Base-by-base conservation (phyloP, 2,888 invertebrate species). In the Sclerodermus sp. region DNA sequence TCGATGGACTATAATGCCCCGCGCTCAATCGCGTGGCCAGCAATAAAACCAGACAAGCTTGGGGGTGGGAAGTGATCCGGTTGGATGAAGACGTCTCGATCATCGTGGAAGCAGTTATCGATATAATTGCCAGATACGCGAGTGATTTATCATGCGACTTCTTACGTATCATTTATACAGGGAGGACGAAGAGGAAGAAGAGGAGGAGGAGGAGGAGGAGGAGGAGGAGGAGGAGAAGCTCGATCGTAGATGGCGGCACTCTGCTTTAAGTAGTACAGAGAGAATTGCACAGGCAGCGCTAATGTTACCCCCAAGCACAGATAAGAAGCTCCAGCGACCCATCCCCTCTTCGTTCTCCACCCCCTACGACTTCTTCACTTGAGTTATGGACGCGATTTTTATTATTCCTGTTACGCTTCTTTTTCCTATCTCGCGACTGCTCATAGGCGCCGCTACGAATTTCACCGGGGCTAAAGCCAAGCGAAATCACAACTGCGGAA, bases 321-420 rank as follows among this genome's bases (percentile, higher is more conserved):
- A 77, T 76, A 77, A 77, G 76, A 74, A 76, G 72, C 73, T 69
- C 66, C 34, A 4, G 34, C n/a, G n/a, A 34, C 13, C 34, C 34
- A 12, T 12, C 23, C 34, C 13, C 12, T n/a, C 34, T 12, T 12
- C 10, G 3, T 12, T 38, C 40, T 23, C 46, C 18, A 9, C 10
- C 34, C 64, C 54, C 53, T 46, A 43, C 45, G 54, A 57, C 58
- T 66, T 68, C 68, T 67, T 66, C 70, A 67, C 64, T 65, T 77
- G 77, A 76, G 59, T 77, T 77, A 78, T 71, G 71, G 67, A 60
- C 64, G 64, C 68, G 72, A 78, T 78, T 78, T 78, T 78, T 78
- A 77, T 78, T 77, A 76, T 77, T 76, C 61, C 58, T 59, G 60
- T 62, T 49, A 46, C 60, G 41, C 62, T 66, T 63, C 67, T 67